Percentiles rank a stretch among this genome's conserved stretches.
These are phyloP conservation scores for Camponotus vicinus DNA, from an alignment of 1,140 invertebrate genomes.

Conservation along the genomic window DNA sequence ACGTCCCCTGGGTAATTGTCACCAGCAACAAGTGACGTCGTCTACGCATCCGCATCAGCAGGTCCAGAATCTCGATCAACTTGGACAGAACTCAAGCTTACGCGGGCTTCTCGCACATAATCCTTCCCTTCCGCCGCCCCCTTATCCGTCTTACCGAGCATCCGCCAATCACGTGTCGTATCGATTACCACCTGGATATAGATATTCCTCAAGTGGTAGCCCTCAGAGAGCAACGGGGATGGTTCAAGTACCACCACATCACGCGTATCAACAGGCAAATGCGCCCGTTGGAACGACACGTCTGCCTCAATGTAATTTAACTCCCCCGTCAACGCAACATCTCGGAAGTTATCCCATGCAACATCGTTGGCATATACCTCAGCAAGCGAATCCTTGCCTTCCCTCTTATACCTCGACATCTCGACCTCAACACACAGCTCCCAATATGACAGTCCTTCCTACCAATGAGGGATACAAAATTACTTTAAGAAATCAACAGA, in stretches of 20 bases:
- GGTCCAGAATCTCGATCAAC: constrained; percentile 81
- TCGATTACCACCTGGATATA: constrained; percentile 81
- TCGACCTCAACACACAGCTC: constrained; percentile 68
- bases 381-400: constrained; percentile 78
- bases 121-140: constrained; percentile 71
- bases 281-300: constrained; percentile 76
- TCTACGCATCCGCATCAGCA: constrained; percentile 86
- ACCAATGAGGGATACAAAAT: constrained; percentile 89
- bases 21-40: constrained; percentile 85
- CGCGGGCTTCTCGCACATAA: constrained; percentile 83
- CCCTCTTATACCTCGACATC: constrained; percentile 65
- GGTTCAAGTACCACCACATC: constrained; percentile 71
- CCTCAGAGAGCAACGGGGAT: constrained; percentile 68
- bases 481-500: constrained; percentile 86
- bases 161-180: constrained; percentile 79
- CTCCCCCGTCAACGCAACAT: constrained; percentile 71
- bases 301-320: constrained; percentile 79
- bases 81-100: constrained; percentile 82
- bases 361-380: constrained; percentile 84
- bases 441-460: constrained; percentile 76
- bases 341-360: constrained; percentile 71
- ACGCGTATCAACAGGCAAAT: constrained; percentile 78
- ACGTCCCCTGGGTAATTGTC: constrained; percentile 79
- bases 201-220: constrained; percentile 77
- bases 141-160: constrained; percentile 71